Percentiles rank a stretch among this genome's conserved stretches.
phyloP scores from a whole-genome alignment of 2,888 invertebrate genomes.

The Limnephilus auricula region DNA sequence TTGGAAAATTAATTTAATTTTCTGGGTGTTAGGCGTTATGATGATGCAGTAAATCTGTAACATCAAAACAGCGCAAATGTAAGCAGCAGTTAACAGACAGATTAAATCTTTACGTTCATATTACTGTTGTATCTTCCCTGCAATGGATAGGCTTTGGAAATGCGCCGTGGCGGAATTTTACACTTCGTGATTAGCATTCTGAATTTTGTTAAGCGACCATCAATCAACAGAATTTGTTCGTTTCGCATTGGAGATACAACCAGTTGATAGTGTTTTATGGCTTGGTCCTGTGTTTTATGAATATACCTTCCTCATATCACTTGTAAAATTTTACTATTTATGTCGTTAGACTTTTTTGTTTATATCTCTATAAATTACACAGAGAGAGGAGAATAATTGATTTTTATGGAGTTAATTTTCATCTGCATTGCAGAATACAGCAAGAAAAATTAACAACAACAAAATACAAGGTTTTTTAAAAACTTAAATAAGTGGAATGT shows the following conservation, averaged over 20 bases:
- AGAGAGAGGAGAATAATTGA: no score
- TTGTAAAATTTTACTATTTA: neutral
- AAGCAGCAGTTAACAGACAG: neutral
- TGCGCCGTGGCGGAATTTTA: neutral
- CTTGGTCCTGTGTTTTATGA: neutral
- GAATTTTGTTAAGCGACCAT: neutral
- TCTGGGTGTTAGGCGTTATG: neutral
- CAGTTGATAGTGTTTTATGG: neutral
- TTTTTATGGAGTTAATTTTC: no score
- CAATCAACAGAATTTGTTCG: neutral
- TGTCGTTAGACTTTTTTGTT: no score
- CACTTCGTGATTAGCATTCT: neutral
- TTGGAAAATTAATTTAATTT: no score
- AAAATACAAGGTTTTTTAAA: no score
- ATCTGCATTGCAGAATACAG: no score
- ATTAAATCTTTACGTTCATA: neutral
- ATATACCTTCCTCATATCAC: neutral
- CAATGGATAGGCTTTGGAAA: neutral
- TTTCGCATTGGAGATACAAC: neutral
- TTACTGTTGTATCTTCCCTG: neutral
- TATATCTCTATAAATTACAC: no score
- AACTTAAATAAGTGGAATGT: no score
- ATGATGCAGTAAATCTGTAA: neutral
- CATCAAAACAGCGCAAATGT: constrained; percentile 8
- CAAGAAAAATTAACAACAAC: no score